Percentiles rank a stretch among this genome's conserved stretches.
Evolutionary conservation across 2,113 vertebrate species (phyloP).

Genomic region (Tachysurus fulvidraco): DNA sequence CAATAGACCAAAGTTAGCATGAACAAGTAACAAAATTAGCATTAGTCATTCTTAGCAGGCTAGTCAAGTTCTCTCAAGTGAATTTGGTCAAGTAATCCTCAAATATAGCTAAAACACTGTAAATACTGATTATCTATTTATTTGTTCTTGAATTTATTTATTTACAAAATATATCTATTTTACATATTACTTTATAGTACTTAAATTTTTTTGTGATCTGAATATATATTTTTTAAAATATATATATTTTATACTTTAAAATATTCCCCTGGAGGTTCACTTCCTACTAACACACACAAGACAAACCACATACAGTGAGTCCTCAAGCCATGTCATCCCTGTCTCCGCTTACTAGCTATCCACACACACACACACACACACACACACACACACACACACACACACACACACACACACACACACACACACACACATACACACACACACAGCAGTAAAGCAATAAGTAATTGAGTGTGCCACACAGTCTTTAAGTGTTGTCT

Average conservation of each 20-base stretch:
- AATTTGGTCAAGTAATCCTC: background rate
- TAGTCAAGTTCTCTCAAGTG: background rate
- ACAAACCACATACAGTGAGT: background rate
- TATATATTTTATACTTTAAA: background rate
- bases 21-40: background rate
- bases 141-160: background rate
- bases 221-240: background rate
- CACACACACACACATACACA: constrained; percentile 36
- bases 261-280: background rate
- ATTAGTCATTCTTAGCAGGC: background rate
- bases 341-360: background rate
- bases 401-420: constrained; percentile 22
- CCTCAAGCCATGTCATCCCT: constrained; percentile 18
- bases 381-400: constrained; percentile 27
- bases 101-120: background rate
- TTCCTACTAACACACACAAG: background rate
- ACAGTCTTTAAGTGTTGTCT: constrained; percentile 59
- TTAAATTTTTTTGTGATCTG: background rate
- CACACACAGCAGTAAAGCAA: constrained; percentile 30
- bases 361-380: constrained; percentile 20
- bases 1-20: background rate
- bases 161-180: too few relatives aligned
- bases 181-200: too few relatives aligned
- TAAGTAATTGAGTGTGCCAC: constrained; percentile 59
- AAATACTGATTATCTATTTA: background rate